phyloP scores from a whole-genome alignment of 1,140 invertebrate genomes.

The Caenorhabditis remanei region DNA sequence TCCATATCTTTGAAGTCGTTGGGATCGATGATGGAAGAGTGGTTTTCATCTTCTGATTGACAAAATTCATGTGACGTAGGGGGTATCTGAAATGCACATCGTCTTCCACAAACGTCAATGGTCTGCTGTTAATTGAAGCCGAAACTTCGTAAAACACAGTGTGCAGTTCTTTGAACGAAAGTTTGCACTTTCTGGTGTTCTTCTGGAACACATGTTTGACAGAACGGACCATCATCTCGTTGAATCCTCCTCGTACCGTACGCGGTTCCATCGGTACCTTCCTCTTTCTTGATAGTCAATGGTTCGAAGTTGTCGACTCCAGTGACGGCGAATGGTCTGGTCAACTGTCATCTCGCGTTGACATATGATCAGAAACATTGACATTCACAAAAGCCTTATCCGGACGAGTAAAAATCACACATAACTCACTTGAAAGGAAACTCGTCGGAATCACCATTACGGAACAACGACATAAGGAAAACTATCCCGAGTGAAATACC shows the following conservation, averaged over 20 bases:
- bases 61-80: neutral
- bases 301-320: conserved; percentile 58
- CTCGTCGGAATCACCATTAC: no score
- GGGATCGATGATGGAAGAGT: neutral
- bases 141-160: neutral
- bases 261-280: conserved; percentile 1
- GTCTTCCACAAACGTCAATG: neutral
- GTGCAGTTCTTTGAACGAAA: neutral
- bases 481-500: no score
- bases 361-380: no score
- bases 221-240: conserved; percentile 40
- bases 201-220: conserved; percentile 54
- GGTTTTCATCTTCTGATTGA: neutral
- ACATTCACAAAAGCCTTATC: no score
- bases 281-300: neutral
- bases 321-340: conserved; percentile 15
- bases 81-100: neutral
- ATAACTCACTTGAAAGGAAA: no score
- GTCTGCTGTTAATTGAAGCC: neutral
- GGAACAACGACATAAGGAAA: no score
- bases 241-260: conserved; percentile 53
- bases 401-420: no score
- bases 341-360: no score
- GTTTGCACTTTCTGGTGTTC: neutral
- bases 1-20: neutral